Conservation (phyloP, 2,797 vertebrate genomes). For the Kryptopterus vitreolus region DNA sequence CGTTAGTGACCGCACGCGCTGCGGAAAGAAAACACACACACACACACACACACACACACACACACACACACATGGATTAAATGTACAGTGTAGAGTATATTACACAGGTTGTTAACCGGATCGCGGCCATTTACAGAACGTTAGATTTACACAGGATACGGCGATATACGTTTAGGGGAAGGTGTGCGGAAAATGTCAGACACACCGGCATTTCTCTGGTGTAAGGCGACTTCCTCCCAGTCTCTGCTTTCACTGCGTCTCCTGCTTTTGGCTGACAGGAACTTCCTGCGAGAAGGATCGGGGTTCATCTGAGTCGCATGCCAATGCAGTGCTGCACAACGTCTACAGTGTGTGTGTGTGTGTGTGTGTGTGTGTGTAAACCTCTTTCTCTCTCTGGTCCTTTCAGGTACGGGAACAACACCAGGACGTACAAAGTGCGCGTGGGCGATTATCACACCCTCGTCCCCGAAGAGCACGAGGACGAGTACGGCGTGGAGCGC, state of each 20-base stretch:
- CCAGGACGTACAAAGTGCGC: constrained; percentile 84
- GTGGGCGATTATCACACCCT: constrained; percentile 94
- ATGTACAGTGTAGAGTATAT: not conserved
- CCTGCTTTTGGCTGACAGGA: constrained; percentile 32
- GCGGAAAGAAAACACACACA: not conserved
- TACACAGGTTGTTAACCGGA: not conserved
- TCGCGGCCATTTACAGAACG: not conserved
- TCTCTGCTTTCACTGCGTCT: constrained; percentile 28
- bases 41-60: no score
- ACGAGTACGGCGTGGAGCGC: constrained; percentile 84
- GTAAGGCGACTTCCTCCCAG: not conserved
- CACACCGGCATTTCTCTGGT: not conserved
- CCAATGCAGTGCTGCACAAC: not conserved
- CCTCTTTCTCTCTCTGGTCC: not conserved
- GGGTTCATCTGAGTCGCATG: constrained; percentile 9
- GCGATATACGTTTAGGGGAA: constrained; percentile 2
- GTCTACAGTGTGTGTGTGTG: not conserved
- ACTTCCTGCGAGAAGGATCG: constrained; percentile 32
- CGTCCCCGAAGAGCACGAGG: constrained; percentile 92
- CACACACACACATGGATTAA: not conserved
- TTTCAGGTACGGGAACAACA: constrained; percentile 89
- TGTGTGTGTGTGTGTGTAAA: not conserved
- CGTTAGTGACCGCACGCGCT: constrained; percentile 14
- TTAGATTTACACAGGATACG: not conserved
- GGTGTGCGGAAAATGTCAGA: not conserved